A percentile compares a stretch with the other conserved stretches of the same genome.
Conservation (phyloP, 37 sponge, comb jelly and placozoan species). For the Axinella damicornis region DNA sequence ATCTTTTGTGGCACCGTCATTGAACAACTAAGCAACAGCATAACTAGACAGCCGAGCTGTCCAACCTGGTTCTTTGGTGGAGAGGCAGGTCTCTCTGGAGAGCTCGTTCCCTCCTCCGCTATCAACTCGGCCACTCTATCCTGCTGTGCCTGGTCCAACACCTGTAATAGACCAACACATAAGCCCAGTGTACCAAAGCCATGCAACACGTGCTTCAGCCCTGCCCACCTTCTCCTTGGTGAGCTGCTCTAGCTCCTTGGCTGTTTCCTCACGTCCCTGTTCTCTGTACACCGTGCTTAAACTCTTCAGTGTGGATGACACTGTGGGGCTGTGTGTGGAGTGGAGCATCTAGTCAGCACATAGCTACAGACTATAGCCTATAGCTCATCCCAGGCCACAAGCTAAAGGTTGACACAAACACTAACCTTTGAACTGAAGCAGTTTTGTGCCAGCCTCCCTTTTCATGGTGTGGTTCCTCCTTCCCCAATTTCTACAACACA, state of each 20-base stretch:
- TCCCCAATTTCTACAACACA: not conserved
- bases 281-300: slow-evolving; percentile 82
- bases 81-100: too few relatives aligned
- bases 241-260: slow-evolving; percentile 73
- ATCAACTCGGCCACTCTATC: slow-evolving; percentile 27
- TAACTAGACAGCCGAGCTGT: too few relatives aligned
- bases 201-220: not conserved
- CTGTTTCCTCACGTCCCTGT: slow-evolving; percentile 85
- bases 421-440: slow-evolving; percentile 11
- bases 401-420: not conserved
- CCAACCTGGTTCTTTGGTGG: too few relatives aligned
- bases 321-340: slow-evolving; percentile 79
- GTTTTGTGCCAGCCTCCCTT: slow-evolving; percentile 31
- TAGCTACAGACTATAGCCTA: not conserved
- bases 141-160: slow-evolving; percentile 2
- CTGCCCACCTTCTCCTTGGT: slow-evolving; percentile 16
- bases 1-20: too few relatives aligned
- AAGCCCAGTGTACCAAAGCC: not conserved
- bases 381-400: too few relatives aligned
- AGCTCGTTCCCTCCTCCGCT: not conserved
- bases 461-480: not conserved
- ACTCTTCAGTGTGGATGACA: slow-evolving; percentile 75
- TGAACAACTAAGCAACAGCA: too few relatives aligned
- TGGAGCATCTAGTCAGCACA: not conserved
- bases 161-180: not conserved